Evolutionary conservation across 2,113 vertebrate genomes (phyloP), one percentile per base, ranked within the genome.

Genomic region (Chloroceryle aenea): DNA sequence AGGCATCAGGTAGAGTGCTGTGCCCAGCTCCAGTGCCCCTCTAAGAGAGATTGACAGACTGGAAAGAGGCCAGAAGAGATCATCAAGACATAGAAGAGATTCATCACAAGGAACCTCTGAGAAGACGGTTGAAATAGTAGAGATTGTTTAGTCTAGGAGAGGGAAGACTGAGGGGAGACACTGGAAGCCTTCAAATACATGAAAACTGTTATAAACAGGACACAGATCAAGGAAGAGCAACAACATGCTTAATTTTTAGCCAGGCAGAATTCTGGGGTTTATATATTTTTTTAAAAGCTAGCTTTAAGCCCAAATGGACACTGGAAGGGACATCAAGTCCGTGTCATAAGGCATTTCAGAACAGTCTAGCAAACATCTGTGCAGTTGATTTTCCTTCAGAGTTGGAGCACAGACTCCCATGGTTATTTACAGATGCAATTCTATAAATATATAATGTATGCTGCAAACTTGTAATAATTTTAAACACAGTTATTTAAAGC

Each of bases 371-470:
- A 18, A 81, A 53, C 40, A 48, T 30, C 32, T 62, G 55, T 56
- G n/a, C 7, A 7, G 30, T 21, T 56, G 55, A 56, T 56, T 56
- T 56, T 56, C 55, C 55, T 21, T 19, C 55, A n/a, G 55, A 56
- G 30, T 20, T n/a, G 55, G 55, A 56, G 10, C 30, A n/a, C 30
- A 56, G 19, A n/a, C 30, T 56, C 55, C 12, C 30, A 30, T 56
- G 29, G 53, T 32, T 56, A 56, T 32, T 32, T 30, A 56, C 27
- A 32, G 53, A 56, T 19, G 53, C 29, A 56, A 30, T 19, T 56
- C 30, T 56, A 56, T 56, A 56, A 56, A 56, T 32, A 19, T 0
- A 14, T 1, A 45, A 40, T 0, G 4, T 12, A 40, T 5, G 6
- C 20, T 62, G 13, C 23, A 58, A 94, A 53, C 30, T 21, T 73